Conservation (phyloP, 2,797 vertebrate genomes). For the Microcaecilia unicolor region DNA sequence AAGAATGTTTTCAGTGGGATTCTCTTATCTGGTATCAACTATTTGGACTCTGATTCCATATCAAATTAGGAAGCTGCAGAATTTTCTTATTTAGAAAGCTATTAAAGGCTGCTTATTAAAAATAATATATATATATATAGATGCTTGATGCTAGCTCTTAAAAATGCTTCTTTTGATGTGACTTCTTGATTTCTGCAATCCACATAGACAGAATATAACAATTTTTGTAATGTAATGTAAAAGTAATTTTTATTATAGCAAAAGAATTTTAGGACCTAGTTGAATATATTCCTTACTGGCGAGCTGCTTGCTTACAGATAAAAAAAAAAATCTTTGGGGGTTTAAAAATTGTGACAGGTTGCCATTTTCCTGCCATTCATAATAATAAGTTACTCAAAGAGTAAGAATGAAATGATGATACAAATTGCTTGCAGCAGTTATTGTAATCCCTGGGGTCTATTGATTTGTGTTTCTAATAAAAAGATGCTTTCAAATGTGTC, state of each 20-base stretch:
- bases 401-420: constrained; percentile 50
- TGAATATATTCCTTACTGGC: constrained; percentile 25
- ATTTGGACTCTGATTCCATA: no score
- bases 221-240: no score
- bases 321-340: constrained; percentile 26
- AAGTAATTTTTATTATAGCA: constrained; percentile 12
- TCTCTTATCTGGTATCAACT: no score
- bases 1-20: no score
- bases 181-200: no score
- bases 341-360: constrained; percentile 45
- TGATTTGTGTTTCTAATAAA: constrained; percentile 65
- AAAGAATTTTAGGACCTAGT: constrained; percentile 20
- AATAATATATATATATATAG: no score
- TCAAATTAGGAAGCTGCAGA: no score
- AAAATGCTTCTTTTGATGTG: no score
- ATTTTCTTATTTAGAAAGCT: no score
- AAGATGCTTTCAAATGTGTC: constrained; percentile 54
- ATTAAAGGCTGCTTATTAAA: no score
- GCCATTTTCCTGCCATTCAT: constrained; percentile 55
- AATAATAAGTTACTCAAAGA: constrained; percentile 45
- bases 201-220: no score
- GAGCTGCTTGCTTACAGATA: constrained; percentile 37
- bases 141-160: no score
- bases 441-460: constrained; percentile 46
- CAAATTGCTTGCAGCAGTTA: constrained; percentile 44